Evolutionary conservation across 2,797 vertebrate genomes (phyloP).

Genomic region (Leptatherina wallacei): DNA sequence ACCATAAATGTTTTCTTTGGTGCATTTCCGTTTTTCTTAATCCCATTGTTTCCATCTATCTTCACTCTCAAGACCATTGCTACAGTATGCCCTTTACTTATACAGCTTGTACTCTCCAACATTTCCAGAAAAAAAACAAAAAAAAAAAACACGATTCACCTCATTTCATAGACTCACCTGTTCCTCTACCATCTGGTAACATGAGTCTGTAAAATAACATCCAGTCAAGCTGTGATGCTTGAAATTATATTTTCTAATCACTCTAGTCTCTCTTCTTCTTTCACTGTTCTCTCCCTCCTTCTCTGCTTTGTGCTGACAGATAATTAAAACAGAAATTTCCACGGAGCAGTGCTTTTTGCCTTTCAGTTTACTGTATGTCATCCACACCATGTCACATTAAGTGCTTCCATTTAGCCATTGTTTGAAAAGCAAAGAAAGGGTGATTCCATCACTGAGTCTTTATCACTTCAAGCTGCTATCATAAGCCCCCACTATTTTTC

Average conservation of each 20-base stretch:
- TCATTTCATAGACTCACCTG: not conserved
- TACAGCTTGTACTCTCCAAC: not conserved
- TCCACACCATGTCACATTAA: constrained; percentile 47
- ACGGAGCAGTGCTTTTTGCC: constrained; percentile 42
- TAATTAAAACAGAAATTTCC: constrained; percentile 66
- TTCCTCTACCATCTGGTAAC: constrained; percentile 15
- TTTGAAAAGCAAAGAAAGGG: constrained; percentile 40
- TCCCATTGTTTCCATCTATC: too few species aligned
- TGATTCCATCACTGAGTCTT: constrained; percentile 28
- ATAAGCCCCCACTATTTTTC: constrained; percentile 13
- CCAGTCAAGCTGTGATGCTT: constrained; percentile 50
- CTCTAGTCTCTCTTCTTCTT: constrained; percentile 37
- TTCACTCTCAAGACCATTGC: too few species aligned
- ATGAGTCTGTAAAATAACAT: constrained; percentile 45
- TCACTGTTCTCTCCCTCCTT: constrained; percentile 20
- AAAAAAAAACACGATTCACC: not conserved
- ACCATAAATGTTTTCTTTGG: too few species aligned
- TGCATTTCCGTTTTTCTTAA: too few species aligned
- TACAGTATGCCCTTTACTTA: not conserved
- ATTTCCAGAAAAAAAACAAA: not conserved
- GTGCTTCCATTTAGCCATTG: constrained; percentile 33
- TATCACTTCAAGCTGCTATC: constrained; percentile 23
- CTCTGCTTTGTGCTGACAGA: constrained; percentile 45
- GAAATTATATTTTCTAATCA: constrained; percentile 49
- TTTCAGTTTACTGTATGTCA: constrained; percentile 34